Conservation (phyloP, 2,888 invertebrate genomes). For the Sipha maydis region DNA sequence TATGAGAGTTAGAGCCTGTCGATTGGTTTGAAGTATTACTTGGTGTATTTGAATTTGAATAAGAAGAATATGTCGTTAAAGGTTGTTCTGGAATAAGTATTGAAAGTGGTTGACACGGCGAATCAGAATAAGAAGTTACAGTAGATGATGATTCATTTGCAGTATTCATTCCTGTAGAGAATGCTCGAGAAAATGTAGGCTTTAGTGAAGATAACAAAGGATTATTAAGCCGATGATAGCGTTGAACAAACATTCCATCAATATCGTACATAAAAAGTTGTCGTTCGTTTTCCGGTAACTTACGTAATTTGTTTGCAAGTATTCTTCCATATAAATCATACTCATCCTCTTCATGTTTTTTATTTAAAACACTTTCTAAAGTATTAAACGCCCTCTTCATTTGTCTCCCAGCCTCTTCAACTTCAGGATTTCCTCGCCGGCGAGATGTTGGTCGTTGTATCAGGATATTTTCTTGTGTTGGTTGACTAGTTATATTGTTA, state of each 20-base stretch:
- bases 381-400: slow-evolving; percentile 33
- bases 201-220: neutral
- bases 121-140: slow-evolving; percentile 31
- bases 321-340: slow-evolving; percentile 69
- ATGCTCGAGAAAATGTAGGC: neutral
- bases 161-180: neutral
- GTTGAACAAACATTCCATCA: slow-evolving; percentile 65
- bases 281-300: slow-evolving; percentile 69
- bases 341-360: slow-evolving; percentile 68
- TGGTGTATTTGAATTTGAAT: neutral
- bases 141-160: slow-evolving; percentile 1
- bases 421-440: slow-evolving; percentile 1
- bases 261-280: slow-evolving; percentile 70
- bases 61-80: neutral
- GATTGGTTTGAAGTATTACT: slow-evolving; percentile 22
- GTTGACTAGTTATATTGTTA: neutral
- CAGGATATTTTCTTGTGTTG: neutral
- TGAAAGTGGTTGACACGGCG: neutral
- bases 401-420: slow-evolving; percentile 26
- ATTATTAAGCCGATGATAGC: slow-evolving; percentile 1
- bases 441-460: slow-evolving; percentile 3
- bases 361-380: slow-evolving; percentile 23
- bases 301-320: slow-evolving; percentile 69
- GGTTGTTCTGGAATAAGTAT: slow-evolving; percentile 15
- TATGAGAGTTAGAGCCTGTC: neutral